phyloP scores from a whole-genome alignment of 1,140 invertebrate species.

The Thrips palmi region DNA sequence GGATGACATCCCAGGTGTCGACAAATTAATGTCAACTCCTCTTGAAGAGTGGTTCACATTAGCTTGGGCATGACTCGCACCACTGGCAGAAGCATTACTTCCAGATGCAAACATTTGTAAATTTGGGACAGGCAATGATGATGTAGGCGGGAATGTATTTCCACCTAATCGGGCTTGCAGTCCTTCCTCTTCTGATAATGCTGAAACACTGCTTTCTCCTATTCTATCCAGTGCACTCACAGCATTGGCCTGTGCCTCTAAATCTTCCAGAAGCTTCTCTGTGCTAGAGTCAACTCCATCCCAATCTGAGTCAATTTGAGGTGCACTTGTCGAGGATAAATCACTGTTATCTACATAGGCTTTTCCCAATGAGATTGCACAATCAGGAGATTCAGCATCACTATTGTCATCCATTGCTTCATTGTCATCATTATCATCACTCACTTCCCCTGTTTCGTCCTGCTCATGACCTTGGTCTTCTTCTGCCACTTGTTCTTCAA shows the following conservation, averaged over 20 bases:
- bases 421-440: constrained; percentile 15
- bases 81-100: too few species aligned
- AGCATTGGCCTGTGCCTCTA: too few species aligned
- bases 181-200: neutral
- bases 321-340: neutral
- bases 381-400: neutral
- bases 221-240: too few species aligned
- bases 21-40: neutral
- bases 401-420: constrained; percentile 17
- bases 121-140: too few species aligned
- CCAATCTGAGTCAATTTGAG: constrained; percentile 26
- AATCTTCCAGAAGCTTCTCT: constrained; percentile 23
- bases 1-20: neutral
- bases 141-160: too few species aligned
- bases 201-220: too few species aligned
- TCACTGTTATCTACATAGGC: constrained; percentile 11
- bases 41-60: neutral
- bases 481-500: constrained; percentile 11
- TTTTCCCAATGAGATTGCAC: constrained; percentile 5
- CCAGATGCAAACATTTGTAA: too few species aligned
- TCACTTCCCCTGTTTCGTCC: constrained; percentile 4
- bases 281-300: constrained; percentile 26
- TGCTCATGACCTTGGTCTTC: constrained; percentile 9
- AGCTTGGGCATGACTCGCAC: too few species aligned
- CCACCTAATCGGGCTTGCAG: too few species aligned